Percentiles rank a stretch among this genome's conserved stretches.
phyloP scores from a whole-genome alignment of 1,140 invertebrate species.

The Geopemphigus sp. region DNA sequence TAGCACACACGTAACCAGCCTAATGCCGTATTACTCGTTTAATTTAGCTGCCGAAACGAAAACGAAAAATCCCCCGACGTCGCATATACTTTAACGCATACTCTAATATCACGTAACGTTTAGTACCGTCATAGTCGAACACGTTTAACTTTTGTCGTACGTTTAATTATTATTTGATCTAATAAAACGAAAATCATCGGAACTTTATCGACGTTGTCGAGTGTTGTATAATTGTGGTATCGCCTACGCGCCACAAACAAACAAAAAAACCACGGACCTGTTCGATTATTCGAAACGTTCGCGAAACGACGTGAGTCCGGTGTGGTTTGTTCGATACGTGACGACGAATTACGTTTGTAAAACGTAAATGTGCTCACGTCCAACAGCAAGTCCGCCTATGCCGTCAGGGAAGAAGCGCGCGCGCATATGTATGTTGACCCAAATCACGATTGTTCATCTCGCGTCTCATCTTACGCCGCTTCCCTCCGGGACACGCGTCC shows the following conservation, averaged over 20 bases:
- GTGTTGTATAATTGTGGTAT: background rate
- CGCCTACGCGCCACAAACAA: too few relatives aligned
- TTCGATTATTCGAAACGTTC: too few relatives aligned
- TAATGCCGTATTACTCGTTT: background rate
- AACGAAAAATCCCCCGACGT: background rate
- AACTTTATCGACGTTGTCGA: background rate
- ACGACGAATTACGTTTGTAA: background rate
- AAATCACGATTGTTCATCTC: background rate
- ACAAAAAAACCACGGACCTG: too few relatives aligned
- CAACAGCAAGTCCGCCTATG: background rate
- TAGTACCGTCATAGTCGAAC: background rate
- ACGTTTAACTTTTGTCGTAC: background rate
- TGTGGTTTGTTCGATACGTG: too few relatives aligned
- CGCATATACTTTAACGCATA: background rate
- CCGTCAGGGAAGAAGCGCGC: background rate
- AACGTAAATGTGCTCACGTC: background rate
- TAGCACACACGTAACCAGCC: too few relatives aligned
- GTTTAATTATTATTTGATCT: background rate
- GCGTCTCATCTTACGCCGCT: background rate
- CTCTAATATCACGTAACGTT: constrained; percentile 2
- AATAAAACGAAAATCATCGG: background rate
- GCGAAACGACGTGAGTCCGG: too few relatives aligned
- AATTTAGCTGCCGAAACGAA: background rate
- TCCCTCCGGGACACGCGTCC: background rate
- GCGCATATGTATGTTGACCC: background rate